Conservation (phyloP, 1,140 invertebrate genomes). For the Polyergus mexicanus region DNA sequence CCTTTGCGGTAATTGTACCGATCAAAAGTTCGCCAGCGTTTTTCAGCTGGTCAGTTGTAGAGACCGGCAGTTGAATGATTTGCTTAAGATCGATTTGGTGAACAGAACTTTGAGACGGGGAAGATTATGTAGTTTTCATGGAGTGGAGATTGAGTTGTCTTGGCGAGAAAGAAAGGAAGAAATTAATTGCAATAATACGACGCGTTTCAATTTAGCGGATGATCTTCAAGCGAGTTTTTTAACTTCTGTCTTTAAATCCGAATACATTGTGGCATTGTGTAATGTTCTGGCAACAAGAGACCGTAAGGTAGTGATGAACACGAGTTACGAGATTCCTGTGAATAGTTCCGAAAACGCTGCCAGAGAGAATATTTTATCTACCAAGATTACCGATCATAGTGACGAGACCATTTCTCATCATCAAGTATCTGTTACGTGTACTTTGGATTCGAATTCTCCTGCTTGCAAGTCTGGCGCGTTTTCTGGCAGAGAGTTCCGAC, state of each 20-base stretch:
- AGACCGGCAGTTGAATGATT: constrained; percentile 86
- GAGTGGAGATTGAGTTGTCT: constrained; percentile 88
- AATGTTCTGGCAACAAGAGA: constrained; percentile 90
- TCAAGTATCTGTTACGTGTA: constrained; percentile 24
- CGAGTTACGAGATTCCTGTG: constrained; percentile 81
- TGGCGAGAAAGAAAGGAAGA: constrained; percentile 63
- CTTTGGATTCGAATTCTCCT: constrained; percentile 13
- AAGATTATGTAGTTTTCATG: constrained; percentile 81
- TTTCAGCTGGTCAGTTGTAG: constrained; percentile 90
- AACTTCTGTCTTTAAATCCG: constrained; percentile 88
- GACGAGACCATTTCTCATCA: constrained; percentile 1
- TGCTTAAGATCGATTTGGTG: constrained; percentile 87
- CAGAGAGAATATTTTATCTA: constrained; percentile 26
- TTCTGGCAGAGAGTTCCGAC: constrained; percentile 6
- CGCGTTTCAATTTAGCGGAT: constrained; percentile 69
- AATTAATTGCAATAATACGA: constrained; percentile 69
- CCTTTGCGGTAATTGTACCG: constrained; percentile 90
- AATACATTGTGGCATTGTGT: constrained; percentile 92
- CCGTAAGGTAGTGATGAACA: constrained; percentile 90
- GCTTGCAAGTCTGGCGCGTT: constrained; percentile 14
- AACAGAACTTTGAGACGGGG: constrained; percentile 87
- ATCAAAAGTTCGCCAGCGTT: constrained; percentile 89
- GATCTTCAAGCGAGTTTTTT: constrained; percentile 84
- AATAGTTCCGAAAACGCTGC: constrained; percentile 60
- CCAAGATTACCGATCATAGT: constrained; percentile 10